Percentiles rank a stretch among this genome's conserved stretches.
Conservation (phyloP, 2,888 invertebrate species). For the Cryptus armator region DNA sequence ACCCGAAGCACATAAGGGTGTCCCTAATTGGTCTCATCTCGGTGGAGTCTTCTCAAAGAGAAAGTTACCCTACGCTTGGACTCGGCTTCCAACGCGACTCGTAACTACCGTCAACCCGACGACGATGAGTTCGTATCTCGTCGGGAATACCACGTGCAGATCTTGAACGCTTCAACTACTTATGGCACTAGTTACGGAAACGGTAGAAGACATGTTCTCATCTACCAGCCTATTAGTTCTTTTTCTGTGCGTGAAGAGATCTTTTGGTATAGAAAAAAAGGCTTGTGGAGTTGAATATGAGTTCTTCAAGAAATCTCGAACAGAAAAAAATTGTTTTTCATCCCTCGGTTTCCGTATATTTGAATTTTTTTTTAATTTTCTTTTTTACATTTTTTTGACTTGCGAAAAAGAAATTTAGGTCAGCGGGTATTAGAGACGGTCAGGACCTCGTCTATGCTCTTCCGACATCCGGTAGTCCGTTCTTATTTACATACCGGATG, state of each 20-base stretch:
- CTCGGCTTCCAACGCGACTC: conserved; percentile 26
- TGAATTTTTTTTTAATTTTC: neutral
- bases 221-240: neutral
- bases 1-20: conserved; percentile 71
- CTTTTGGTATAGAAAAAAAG: neutral
- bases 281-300: no score
- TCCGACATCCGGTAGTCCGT: conserved; percentile 41
- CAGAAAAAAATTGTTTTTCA: no score
- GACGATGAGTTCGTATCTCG: conserved; percentile 58
- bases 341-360: neutral
- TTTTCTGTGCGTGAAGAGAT: neutral
- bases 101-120: conserved; percentile 50
- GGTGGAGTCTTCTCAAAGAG: conserved; percentile 75
- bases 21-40: conserved; percentile 81
- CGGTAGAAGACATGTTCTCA: neutral
- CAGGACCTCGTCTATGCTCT: neutral
- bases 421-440: neutral
- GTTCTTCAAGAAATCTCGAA: no score
- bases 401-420: conserved; percentile 9
- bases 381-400: neutral
- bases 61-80: conserved; percentile 68
- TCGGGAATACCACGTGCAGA: conserved; percentile 50
- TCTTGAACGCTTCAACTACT: conserved; percentile 48
- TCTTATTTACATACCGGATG: neutral
- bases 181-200: neutral